These are phyloP conservation scores for Ceratothoa steindachneri DNA, from an alignment of 2,888 invertebrate genomes.

Conservation along the genomic window DNA sequence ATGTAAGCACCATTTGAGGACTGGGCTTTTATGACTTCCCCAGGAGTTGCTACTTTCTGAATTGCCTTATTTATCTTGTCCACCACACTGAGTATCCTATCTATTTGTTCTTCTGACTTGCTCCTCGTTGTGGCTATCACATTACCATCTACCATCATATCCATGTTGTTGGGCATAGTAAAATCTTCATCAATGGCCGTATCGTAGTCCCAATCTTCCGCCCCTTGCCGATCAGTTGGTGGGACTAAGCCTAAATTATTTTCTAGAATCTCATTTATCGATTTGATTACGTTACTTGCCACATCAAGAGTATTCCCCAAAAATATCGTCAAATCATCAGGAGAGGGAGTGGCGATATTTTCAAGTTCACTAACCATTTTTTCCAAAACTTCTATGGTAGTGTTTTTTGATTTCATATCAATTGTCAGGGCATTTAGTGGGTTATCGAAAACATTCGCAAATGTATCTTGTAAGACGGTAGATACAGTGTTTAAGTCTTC, in stretches of 20 bases:
- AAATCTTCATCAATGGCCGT: conserved; percentile 6
- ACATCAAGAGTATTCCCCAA: conserved; percentile 8
- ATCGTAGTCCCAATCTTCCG: conserved; percentile 22
- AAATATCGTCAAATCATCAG: conserved; percentile 14
- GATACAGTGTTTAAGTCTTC: conserved; percentile 13
- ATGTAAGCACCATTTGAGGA: conserved; percentile 24
- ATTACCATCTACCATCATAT: conserved; percentile 11
- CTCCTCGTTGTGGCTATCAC: conserved; percentile 16
- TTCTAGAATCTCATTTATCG: conserved; percentile 24
- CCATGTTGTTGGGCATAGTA: neutral
- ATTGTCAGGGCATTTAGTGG: conserved; percentile 22
- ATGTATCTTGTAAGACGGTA: conserved; percentile 8
- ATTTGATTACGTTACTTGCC: conserved; percentile 15
- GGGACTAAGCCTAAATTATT: conserved; percentile 16
- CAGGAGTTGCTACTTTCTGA: conserved; percentile 9
- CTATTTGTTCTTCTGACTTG: conserved; percentile 19
- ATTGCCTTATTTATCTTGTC: conserved; percentile 20
- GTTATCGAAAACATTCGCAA: conserved; percentile 6
- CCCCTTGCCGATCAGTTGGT: conserved; percentile 11
- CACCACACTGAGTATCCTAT: conserved; percentile 21
- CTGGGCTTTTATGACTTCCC: conserved; percentile 19
- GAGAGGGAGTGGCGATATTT: conserved; percentile 8
- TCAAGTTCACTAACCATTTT: conserved; percentile 14
- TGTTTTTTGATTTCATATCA: conserved; percentile 20
- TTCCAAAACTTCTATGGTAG: conserved; percentile 3